A percentile compares a stretch with the other conserved stretches of the same genome.
Evolutionary conservation across 1,140 invertebrate genomes (phyloP).

Genomic region (Heterodera schachtii): DNA sequence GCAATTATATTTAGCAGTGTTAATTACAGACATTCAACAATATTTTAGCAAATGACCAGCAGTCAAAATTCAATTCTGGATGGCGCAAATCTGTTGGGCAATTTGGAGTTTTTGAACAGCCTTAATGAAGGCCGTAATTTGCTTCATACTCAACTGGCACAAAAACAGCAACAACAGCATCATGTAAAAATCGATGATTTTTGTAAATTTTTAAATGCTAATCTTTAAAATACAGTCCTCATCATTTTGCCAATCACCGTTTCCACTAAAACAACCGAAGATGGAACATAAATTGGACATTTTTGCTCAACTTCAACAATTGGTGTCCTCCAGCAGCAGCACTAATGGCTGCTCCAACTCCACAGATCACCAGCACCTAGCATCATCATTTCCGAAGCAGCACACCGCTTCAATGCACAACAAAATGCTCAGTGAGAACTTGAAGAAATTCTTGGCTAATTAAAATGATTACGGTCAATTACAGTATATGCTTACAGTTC

Average conservation of each 20-base stretch:
- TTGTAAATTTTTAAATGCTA: no score
- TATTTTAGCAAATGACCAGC: no score
- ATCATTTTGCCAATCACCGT: background rate
- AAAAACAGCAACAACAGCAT: background rate
- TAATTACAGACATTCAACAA: no score
- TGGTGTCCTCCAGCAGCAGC: background rate
- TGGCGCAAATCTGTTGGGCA: slow-evolving; percentile 7
- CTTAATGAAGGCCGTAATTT: slow-evolving; percentile 1
- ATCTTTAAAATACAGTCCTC: no score
- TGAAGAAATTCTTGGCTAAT: no score
- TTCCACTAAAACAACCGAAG: background rate
- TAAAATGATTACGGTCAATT: no score
- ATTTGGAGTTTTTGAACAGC: slow-evolving; percentile 10
- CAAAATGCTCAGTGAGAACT: background rate
- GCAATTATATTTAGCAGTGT: no score
- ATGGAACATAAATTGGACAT: background rate
- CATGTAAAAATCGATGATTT: no score
- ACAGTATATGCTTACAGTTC: no score
- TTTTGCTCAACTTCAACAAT: slow-evolving; percentile 5
- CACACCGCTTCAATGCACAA: background rate
- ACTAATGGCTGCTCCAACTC: background rate
- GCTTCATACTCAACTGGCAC: background rate
- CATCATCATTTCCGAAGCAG: background rate
- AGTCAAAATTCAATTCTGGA: background rate
- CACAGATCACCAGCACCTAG: background rate